Base-by-base conservation (phyloP, 2,888 invertebrate species). In the Ophioninae sp. region DNA sequence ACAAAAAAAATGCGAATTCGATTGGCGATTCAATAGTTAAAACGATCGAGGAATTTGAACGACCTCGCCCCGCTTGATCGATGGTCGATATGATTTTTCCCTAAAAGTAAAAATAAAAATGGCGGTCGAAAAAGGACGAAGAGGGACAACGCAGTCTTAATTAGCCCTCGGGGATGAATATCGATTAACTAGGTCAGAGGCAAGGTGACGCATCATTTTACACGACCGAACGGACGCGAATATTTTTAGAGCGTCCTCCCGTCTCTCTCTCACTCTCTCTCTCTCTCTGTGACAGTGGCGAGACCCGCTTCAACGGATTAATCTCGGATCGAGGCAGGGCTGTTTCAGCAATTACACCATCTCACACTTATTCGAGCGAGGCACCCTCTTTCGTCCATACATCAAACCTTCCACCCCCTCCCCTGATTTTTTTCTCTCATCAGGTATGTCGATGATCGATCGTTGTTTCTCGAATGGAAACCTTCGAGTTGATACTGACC, bases 171-270 rank as follows among this genome's bases (percentile, higher is more conserved):
- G 86, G 30, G 85, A 87, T 88, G 85, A 84, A 86, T 83, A 85
- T 76, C 80, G 85, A 88, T 89, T 87, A 89, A 89, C 81, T 89
- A 85, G 89, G 89, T 89, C 89, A 89, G 41, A 73, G 82, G 76
- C 73, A 76, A 84, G 85, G 82, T 88, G 87, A 87, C 86, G 88
- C n/a, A 30, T 22, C 85, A 83, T 81, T 37, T 78, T 86, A 84
- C 84, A 86, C 85, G 88, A 86, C 82, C 85, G 86, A 86, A 83
- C 86, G 87, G 84, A 39, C 82, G 84, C 86, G 87, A 61, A 68
- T 89, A 89, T 89, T 89, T 88, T 88, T 87, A 86, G 87, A 83
- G 71, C 74, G 79, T 77, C 84, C 75, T 71, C 84, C n/a, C 41
- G 30, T 79, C 22, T 72, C 39, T 30, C 30, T 30, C 30, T 30